Base-by-base conservation (phyloP, 2,113 vertebrate genomes). In the Laterallus jamaicensis region DNA sequence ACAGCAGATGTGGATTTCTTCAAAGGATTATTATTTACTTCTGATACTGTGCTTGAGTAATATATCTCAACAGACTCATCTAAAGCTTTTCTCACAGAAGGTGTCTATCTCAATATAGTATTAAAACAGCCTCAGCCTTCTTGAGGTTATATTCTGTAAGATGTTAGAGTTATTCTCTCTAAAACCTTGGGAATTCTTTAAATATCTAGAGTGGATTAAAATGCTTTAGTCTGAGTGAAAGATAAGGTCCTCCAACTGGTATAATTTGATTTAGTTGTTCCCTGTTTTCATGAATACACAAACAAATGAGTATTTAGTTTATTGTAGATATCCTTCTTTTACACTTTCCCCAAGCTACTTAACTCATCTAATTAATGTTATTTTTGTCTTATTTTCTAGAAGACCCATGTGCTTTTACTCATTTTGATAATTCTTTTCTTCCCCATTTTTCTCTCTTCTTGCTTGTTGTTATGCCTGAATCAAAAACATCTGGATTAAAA, bases 401-500 rank as follows among this genome's bases (percentile, higher is more conserved):
- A 31, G 17, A 70, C 62, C 19, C 15, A 31, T 70, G 31, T 82
- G 28, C 28, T 88, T 5, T 80, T 74, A 35, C 28, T 82, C 59
- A 69, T 77, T 68, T 77, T 81, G 78, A 59, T 29, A 18, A 68
- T 82, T 70, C 15, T 66, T 52, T 12, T 76, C 28, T 63, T 79
- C 26, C 28, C 10, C 37, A 22, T 77, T 91, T 76, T 81, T 68
- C 12, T 82, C 19, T 80, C 14, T 63, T 66, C 22, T 79, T 95
- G 11, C 20, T 90, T 92, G 22, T 47, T 75, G 50, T 82, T 90
- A 77, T 25, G 44, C 26, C 67, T 79, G 37, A 83, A 95, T 91
- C 76, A 59, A 94, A 90, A 93, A 69, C 71, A 86, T 80, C 59
- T 86, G 82, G 68, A 86, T 86, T 94, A 52, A 82, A 87, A 92